phyloP scores from a whole-genome alignment of 2,113 vertebrate species.

The Gavialis gangeticus region DNA sequence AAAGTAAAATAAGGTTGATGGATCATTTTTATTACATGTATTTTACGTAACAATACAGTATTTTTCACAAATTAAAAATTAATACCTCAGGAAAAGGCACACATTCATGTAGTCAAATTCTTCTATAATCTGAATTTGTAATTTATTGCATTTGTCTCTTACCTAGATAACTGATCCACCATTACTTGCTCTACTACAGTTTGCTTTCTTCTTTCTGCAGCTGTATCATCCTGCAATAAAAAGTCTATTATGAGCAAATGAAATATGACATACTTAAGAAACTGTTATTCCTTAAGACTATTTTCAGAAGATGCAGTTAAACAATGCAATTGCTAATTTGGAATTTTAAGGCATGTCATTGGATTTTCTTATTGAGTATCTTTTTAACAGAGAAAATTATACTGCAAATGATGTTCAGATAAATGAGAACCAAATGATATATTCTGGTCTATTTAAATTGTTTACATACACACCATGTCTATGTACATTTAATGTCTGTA shows the following conservation, averaged over 20 bases:
- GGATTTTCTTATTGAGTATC: background rate
- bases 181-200: conserved; percentile 85
- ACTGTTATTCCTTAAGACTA: background rate
- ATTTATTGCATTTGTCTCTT: background rate
- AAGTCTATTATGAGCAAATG: conserved; percentile 3
- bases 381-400: background rate
- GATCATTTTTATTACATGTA: background rate
- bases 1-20: background rate
- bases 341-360: background rate
- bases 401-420: background rate
- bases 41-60: background rate
- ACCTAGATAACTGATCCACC: conserved; percentile 86
- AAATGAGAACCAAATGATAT: background rate
- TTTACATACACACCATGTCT: background rate
- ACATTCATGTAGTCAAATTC: background rate
- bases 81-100: background rate
- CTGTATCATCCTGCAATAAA: conserved; percentile 79
- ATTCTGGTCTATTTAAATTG: background rate
- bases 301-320: conserved; percentile 6
- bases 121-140: background rate
- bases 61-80: no score
- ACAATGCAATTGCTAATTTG: background rate
- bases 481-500: background rate
- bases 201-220: conserved; percentile 81
- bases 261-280: conserved; percentile 22